Conservation (phyloP, 30 jellyfish, hydroid and myxozoan genomes). For the Pelagia noctiluca region DNA sequence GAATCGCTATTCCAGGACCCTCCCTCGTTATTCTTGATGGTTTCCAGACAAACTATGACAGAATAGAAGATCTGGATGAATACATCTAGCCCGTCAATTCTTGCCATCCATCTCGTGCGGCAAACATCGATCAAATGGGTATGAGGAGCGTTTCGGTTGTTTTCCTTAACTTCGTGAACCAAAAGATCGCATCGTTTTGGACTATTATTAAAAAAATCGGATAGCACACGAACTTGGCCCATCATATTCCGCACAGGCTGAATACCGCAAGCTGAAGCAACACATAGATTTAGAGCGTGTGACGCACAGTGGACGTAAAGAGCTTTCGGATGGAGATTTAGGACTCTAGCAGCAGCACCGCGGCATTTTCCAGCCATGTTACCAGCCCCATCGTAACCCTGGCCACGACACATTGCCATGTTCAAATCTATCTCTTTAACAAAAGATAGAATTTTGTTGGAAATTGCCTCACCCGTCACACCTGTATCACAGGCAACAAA, state of each 20-base stretch:
- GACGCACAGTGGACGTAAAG: too few relatives aligned
- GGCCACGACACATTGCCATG: too few relatives aligned
- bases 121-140: constrained; percentile 37
- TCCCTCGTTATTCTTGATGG: constrained; percentile 30
- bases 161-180: neutral
- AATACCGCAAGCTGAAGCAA: constrained; percentile 20
- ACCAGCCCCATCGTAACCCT: too few relatives aligned
- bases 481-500: constrained; percentile 52
- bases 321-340: neutral
- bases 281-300: too few relatives aligned
- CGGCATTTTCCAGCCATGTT: too few relatives aligned
- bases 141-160: constrained; percentile 5
- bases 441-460: constrained; percentile 10
- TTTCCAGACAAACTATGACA: constrained; percentile 47
- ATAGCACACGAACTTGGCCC: constrained; percentile 3
- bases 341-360: neutral
- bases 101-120: constrained; percentile 63
- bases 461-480: constrained; percentile 48
- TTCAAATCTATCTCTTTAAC: too few relatives aligned
- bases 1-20: constrained; percentile 48
- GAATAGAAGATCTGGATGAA: constrained; percentile 32
- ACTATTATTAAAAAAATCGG: neutral
- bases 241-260: constrained; percentile 34
- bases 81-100: constrained; percentile 65
- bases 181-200: constrained; percentile 16